These are phyloP conservation scores for Armadillidium nasatum DNA, from an alignment of 1,140 invertebrate genomes.

Conservation along the genomic window DNA sequence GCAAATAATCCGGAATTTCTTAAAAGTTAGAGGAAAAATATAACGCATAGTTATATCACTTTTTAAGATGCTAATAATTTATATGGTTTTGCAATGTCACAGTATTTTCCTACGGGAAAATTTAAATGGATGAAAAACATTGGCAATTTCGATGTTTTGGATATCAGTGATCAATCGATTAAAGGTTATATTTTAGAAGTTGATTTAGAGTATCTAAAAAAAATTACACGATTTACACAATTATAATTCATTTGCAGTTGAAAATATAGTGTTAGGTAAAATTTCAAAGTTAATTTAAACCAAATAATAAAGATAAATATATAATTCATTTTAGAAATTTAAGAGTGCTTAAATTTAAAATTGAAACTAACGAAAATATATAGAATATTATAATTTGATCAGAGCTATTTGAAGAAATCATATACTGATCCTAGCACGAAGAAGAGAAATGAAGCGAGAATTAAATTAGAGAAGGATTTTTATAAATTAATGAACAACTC, in stretches of 20 bases:
- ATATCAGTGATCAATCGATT: neutral
- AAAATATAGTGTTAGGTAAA: constrained; percentile 7
- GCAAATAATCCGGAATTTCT: neutral
- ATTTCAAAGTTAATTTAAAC: neutral
- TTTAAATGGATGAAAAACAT: neutral
- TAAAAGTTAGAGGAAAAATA: neutral
- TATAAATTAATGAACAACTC: constrained; percentile 22
- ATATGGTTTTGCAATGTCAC: constrained; percentile 16
- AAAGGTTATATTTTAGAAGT: constrained; percentile 24
- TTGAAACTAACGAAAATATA: constrained; percentile 48
- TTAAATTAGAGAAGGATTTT: constrained; percentile 53
- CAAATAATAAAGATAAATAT: constrained; percentile 9
- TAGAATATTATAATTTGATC: constrained; percentile 48
- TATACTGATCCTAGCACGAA: constrained; percentile 49
- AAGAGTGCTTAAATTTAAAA: constrained; percentile 43
- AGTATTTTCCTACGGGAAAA: neutral
- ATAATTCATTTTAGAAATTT: constrained; percentile 40
- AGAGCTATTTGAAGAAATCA: constrained; percentile 46
- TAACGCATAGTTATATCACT: neutral
- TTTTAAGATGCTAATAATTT: neutral
- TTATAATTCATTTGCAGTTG: neutral
- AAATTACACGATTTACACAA: neutral
- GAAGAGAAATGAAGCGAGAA: constrained; percentile 46
- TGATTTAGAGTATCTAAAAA: neutral
- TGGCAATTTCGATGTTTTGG: neutral